Conservation (phyloP, 1,140 invertebrate genomes). For the Nylanderia fulva region DNA sequence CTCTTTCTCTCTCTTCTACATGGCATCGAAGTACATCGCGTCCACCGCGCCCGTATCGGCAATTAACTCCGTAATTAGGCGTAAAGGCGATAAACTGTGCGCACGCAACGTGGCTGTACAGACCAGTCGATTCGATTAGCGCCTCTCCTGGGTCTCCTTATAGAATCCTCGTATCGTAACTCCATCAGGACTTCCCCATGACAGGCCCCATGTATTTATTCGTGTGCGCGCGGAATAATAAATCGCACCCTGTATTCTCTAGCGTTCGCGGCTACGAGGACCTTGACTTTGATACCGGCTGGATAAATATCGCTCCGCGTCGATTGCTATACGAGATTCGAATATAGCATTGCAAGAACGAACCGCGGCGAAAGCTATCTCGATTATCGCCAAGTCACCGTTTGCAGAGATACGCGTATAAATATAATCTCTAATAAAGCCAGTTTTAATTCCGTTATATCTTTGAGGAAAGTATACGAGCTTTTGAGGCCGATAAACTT, state of each 20-base stretch:
- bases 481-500: not conserved
- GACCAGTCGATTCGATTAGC: constrained; percentile 56
- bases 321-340: constrained; percentile 51
- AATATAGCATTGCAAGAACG: constrained; percentile 20
- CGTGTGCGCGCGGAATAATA: constrained; percentile 59
- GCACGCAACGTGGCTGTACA: not conserved
- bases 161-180: constrained; percentile 62
- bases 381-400: constrained; percentile 32
- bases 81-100: constrained; percentile 67
- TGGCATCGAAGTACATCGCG: constrained; percentile 37
- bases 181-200: constrained; percentile 52
- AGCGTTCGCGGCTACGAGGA: constrained; percentile 15
- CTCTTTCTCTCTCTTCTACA: constrained; percentile 9
- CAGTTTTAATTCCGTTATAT: not conserved
- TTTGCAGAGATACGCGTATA: constrained; percentile 28
- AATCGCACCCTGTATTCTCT: constrained; percentile 54
- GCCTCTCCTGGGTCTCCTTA: constrained; percentile 43
- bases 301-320: constrained; percentile 62
- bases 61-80: constrained; percentile 72
- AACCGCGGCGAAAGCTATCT: not conserved
- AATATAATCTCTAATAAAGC: constrained; percentile 28
- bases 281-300: constrained; percentile 53
- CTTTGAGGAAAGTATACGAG: not conserved
- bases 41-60: constrained; percentile 10
- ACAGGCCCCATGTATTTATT: constrained; percentile 47